Evolutionary conservation across 2,113 vertebrate genomes (phyloP).

Genomic region (Calidris pugnax): DNA sequence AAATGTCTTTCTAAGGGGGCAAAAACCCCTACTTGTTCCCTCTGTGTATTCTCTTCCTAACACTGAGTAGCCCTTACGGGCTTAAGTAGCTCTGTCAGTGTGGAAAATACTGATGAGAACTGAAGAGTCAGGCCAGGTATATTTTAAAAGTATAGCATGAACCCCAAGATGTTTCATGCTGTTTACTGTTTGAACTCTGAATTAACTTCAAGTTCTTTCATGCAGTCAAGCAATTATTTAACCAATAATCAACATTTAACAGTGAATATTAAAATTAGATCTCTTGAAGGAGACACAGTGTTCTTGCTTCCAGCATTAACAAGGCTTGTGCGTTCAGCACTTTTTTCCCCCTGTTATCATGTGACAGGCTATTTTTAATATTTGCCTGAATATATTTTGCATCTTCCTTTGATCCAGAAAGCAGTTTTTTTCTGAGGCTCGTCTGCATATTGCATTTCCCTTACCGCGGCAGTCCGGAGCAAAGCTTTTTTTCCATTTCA

Average conservation of each 20-base stretch:
- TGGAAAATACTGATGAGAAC: accelerated
- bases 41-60: neutral
- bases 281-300: neutral
- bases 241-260: conserved; percentile 46
- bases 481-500: neutral
- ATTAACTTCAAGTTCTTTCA: neutral
- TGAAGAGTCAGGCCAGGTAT: neutral
- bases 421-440: neutral
- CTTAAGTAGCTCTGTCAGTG: neutral
- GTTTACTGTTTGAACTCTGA: neutral
- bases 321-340: conserved; percentile 24
- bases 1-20: neutral
- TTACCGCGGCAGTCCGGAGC: neutral
- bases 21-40: neutral
- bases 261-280: conserved; percentile 28
- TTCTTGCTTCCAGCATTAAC: conserved; percentile 49
- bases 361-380: conserved; percentile 68
- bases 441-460: neutral
- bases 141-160: neutral
- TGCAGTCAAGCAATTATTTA: conserved; percentile 14
- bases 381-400: conserved; percentile 25
- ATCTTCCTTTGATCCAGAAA: conserved; percentile 34
- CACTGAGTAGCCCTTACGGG: neutral
- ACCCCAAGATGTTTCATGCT: neutral
- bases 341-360: neutral